Evolutionary conservation across 2,888 invertebrate genomes (phyloP).

Genomic region (Pseudanteris insignis): DNA sequence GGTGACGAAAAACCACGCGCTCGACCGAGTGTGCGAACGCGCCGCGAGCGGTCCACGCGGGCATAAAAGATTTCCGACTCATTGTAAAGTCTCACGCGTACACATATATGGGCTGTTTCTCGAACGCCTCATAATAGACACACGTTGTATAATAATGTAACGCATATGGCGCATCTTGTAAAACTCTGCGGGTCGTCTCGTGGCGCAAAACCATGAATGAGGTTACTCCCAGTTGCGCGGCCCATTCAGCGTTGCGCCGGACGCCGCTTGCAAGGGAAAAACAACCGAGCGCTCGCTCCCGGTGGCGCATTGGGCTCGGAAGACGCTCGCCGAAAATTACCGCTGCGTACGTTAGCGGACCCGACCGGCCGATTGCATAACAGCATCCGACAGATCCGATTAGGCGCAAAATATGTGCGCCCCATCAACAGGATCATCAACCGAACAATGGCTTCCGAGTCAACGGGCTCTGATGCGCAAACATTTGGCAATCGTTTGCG

Average conservation of each 20-base stretch:
- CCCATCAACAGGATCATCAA: constrained; percentile 51
- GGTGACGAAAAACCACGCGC: constrained; percentile 44
- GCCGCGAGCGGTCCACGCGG: constrained; percentile 59
- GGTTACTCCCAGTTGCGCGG: constrained; percentile 56
- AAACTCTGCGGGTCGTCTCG: constrained; percentile 64
- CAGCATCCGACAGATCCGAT: constrained; percentile 55
- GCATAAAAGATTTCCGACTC: constrained; percentile 63
- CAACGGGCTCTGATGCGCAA: constrained; percentile 52
- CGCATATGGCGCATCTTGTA: constrained; percentile 65
- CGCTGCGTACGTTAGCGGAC: constrained; percentile 28
- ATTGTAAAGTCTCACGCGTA: constrained; percentile 54
- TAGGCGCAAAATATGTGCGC: constrained; percentile 52
- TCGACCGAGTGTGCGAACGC: constrained; percentile 60
- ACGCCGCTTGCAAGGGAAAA: constrained; percentile 27
- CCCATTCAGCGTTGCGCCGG: constrained; percentile 50
- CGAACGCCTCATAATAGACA: constrained; percentile 50
- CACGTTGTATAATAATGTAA: constrained; percentile 64
- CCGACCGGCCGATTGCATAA: constrained; percentile 52
- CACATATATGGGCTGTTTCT: constrained; percentile 44
- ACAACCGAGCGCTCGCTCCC: constrained; percentile 26
- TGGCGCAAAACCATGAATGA: constrained; percentile 56
- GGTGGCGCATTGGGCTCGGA: constrained; percentile 19
- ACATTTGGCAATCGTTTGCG: constrained; percentile 22
- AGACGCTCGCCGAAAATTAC: constrained; percentile 36
- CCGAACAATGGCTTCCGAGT: constrained; percentile 57